These are phyloP conservation scores for Borostomias antarcticus DNA, from an alignment of 2,797 vertebrate species.

Conservation along the genomic window DNA sequence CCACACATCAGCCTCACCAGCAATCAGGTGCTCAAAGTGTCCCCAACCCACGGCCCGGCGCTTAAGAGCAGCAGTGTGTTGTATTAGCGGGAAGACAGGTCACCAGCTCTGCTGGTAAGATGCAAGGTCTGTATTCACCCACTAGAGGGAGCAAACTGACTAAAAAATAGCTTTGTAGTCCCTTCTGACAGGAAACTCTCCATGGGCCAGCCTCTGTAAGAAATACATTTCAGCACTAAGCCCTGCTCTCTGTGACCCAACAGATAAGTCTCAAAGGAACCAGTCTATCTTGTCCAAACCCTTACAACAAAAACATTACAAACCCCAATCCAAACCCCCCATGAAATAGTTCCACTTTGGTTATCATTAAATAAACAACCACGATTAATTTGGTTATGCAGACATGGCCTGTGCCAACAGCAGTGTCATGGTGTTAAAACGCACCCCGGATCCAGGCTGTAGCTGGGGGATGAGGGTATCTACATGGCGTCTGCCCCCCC, in stretches of 20 bases:
- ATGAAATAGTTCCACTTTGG: neutral
- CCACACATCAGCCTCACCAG: too few relatives aligned
- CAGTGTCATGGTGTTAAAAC: slow-evolving; percentile 6
- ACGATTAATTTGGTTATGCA: neutral
- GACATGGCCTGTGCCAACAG: slow-evolving; percentile 14
- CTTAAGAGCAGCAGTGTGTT: too few relatives aligned
- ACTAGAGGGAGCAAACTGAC: neutral
- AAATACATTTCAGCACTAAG: neutral
- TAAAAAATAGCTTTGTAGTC: neutral
- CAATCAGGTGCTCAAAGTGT: too few relatives aligned
- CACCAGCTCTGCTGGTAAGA: too few relatives aligned
- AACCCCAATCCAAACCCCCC: neutral
- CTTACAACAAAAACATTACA: neutral
- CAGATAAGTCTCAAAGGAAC: too few relatives aligned
- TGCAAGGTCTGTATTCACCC: neutral
- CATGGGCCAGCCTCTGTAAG: neutral
- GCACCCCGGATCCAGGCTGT: slow-evolving; percentile 3
- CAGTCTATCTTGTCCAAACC: neutral
- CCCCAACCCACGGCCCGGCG: too few relatives aligned
- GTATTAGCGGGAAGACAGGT: too few relatives aligned
- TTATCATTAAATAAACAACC: slow-evolving; percentile 13
- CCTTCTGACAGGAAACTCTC: neutral
- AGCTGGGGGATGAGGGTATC: neutral
- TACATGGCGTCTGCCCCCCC: too few relatives aligned
- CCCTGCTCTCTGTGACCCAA: neutral